Conservation (phyloP, 2,113 vertebrate species). For the Pelecanus crispus region DNA sequence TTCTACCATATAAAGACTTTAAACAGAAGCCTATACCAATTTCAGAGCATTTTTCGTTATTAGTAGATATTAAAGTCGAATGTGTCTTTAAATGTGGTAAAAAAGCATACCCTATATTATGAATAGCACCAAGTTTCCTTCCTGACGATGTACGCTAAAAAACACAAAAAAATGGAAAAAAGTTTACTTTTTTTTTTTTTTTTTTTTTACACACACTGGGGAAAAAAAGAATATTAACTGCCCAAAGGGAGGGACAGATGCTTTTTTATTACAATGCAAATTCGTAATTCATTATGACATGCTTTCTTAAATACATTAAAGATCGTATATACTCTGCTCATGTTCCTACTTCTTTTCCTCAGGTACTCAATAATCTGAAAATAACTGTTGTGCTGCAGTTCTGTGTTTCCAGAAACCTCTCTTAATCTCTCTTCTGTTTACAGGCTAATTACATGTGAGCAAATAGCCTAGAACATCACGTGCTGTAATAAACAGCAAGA, state of each 20-base stretch:
- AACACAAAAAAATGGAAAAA: background rate
- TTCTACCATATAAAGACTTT: background rate
- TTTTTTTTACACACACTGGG: background rate
- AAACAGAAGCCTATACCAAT: background rate
- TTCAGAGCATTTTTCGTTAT: background rate
- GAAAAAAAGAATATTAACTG: background rate
- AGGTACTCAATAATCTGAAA: background rate
- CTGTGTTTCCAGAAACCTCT: background rate
- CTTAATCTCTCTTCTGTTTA: background rate
- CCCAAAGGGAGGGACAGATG: background rate
- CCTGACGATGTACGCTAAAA: background rate
- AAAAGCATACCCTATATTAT: background rate
- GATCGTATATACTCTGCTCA: background rate
- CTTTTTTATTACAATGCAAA: background rate
- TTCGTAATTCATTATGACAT: background rate
- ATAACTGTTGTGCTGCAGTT: background rate
- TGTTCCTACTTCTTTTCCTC: background rate
- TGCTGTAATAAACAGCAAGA: background rate
- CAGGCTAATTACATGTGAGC: background rate
- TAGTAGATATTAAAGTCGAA: background rate
- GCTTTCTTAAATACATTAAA: background rate
- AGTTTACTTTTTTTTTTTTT: background rate
- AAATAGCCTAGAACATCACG: background rate
- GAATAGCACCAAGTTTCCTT: background rate
- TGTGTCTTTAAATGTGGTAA: background rate